These are phyloP conservation scores for Mayetiola destructor DNA, from an alignment of 2,888 invertebrate genomes.

Conservation along the genomic window DNA sequence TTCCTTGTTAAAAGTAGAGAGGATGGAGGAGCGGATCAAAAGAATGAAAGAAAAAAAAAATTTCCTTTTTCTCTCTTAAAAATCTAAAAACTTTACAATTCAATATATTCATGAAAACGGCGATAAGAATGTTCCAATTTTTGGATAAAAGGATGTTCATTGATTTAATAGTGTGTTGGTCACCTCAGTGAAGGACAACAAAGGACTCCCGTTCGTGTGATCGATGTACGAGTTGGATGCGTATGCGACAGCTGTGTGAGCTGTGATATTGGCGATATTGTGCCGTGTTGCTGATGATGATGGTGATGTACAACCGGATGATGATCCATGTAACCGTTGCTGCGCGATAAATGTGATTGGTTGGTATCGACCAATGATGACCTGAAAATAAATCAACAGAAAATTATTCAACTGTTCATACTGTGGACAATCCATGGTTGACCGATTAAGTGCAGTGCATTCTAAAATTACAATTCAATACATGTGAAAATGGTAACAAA, in stretches of 20 bases:
- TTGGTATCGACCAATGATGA: conserved; percentile 28
- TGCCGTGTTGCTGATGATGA: conserved; percentile 32
- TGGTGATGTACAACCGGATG: conserved; percentile 24
- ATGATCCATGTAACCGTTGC: conserved; percentile 27
- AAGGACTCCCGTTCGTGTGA: conserved; percentile 50
- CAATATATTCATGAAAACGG: no score
- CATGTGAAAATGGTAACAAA: neutral
- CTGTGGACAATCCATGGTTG: neutral
- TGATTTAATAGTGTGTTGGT: conserved; percentile 59
- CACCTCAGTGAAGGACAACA: conserved; percentile 64
- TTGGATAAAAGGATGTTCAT: conserved; percentile 27
- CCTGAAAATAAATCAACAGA: conserved; percentile 20
- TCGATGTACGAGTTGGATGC: conserved; percentile 38
- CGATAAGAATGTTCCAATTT: no score
- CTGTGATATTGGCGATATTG: conserved; percentile 35
- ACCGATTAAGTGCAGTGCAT: neutral
- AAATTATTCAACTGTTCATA: neutral
- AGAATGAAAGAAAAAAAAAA: no score
- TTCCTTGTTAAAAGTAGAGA: neutral
- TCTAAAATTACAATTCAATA: neutral
- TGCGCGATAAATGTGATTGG: conserved; percentile 24
- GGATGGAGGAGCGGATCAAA: no score
- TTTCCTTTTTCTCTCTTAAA: no score
- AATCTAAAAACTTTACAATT: no score
- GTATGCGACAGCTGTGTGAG: conserved; percentile 35